phyloP scores from a whole-genome alignment of 2,113 vertebrate genomes.

The Xenopus borealis region DNA sequence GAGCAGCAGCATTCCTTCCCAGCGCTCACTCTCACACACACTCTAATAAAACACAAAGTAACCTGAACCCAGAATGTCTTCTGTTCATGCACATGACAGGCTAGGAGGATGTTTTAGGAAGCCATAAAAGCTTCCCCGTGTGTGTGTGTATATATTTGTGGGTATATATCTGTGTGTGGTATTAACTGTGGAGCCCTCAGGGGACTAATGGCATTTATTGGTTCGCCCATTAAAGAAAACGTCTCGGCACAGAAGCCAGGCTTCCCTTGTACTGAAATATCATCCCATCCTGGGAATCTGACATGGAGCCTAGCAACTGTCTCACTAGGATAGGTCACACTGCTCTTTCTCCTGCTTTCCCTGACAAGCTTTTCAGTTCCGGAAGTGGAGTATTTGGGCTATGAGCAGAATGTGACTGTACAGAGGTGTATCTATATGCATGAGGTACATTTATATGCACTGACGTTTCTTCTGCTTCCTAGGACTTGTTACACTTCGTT shows the following conservation, averaged over 20 bases:
- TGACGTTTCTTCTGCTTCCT: no score
- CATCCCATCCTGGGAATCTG: constrained; percentile 45
- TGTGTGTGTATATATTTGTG: no score
- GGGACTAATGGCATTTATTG: constrained; percentile 30
- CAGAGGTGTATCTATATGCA: neutral
- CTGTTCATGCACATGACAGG: constrained; percentile 38
- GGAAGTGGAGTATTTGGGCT: constrained; percentile 23
- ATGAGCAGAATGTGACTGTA: constrained; percentile 32
- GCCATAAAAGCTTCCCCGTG: constrained; percentile 34
- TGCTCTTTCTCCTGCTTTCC: constrained; percentile 49
- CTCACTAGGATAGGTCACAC: constrained; percentile 46
- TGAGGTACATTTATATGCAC: no score
- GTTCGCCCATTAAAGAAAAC: constrained; percentile 45
- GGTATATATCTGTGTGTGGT: constrained; percentile 24
- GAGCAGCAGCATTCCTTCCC: neutral
- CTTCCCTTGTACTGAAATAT: constrained; percentile 38
- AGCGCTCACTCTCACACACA: neutral
- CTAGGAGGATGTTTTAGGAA: neutral
- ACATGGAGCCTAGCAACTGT: constrained; percentile 46
- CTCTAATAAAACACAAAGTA: neutral
- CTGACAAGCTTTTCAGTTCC: constrained; percentile 22
- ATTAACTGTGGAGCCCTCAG: constrained; percentile 30
- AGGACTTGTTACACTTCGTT: no score
- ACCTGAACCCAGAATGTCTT: neutral
- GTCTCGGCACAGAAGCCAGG: constrained; percentile 39